Conservation (phyloP, 2,888 invertebrate genomes). For the Venusia cambrica region DNA sequence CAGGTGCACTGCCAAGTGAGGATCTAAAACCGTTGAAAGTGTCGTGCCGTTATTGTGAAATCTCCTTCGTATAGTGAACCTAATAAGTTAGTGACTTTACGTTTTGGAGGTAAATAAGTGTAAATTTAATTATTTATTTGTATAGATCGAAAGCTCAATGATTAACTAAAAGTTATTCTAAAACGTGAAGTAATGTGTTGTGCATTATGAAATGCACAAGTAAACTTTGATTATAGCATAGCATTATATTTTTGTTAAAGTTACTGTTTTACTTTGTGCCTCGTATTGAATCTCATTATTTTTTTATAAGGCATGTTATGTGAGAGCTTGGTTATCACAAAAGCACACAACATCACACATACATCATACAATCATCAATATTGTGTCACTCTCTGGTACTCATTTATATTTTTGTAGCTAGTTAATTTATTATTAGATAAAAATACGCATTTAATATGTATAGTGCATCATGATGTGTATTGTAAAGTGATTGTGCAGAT, state of each 20-base stretch:
- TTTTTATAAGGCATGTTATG: conserved; percentile 38
- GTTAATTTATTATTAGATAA: conserved; percentile 6
- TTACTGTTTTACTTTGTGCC: conserved; percentile 71
- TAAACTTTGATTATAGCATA: conserved; percentile 63
- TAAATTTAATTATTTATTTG: conserved; percentile 72
- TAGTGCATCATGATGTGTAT: conserved; percentile 2
- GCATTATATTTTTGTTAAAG: conserved; percentile 64
- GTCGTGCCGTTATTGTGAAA: conserved; percentile 38
- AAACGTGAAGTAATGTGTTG: conserved; percentile 62
- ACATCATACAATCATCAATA: too few species aligned
- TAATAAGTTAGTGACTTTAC: conserved; percentile 51
- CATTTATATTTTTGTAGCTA: conserved; percentile 8
- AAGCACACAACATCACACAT: conserved; percentile 40
- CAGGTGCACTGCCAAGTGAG: conserved; percentile 29
- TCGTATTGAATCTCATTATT: conserved; percentile 74
- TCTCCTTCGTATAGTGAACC: conserved; percentile 48
- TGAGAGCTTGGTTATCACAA: conserved; percentile 48
- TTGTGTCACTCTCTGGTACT: conserved; percentile 7
- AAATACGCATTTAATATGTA: conserved; percentile 17
- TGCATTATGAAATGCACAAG: conserved; percentile 66
- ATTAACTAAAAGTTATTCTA: conserved; percentile 76
- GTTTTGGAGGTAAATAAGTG: conserved; percentile 46
- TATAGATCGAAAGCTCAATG: conserved; percentile 79
- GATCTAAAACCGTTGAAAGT: conserved; percentile 12
- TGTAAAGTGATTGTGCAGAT: conserved; percentile 6